phyloP scores from a whole-genome alignment of 2,113 vertebrate species.

The Emberiza fucata region DNA sequence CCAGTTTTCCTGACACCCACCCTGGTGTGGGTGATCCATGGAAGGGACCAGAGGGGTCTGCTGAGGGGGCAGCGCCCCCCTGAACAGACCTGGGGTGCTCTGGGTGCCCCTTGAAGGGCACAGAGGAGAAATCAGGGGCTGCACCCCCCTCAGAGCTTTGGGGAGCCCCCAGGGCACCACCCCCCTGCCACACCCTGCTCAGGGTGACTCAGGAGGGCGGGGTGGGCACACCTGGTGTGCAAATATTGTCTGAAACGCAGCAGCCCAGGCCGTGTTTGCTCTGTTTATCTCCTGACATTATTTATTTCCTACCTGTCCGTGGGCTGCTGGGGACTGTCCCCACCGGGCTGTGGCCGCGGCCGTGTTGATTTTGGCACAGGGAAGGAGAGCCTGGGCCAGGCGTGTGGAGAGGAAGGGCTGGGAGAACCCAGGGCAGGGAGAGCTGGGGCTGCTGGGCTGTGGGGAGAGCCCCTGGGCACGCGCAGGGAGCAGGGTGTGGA shows the following conservation, averaged over 20 bases:
- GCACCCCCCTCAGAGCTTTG: background rate
- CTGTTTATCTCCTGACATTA: slow-evolving; percentile 7
- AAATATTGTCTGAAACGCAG: background rate
- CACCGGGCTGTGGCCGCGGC: accelerated
- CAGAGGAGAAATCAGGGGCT: background rate
- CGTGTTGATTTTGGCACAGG: background rate
- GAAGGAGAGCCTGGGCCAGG: background rate
- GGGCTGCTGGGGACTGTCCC: background rate
- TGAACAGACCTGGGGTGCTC: accelerated
- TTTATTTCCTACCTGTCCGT: background rate
- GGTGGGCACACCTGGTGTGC: background rate
- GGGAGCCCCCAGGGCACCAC: background rate
- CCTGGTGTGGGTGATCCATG: background rate
- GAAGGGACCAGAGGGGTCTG: background rate
- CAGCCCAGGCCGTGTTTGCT: background rate
- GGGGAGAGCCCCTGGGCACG: accelerated
- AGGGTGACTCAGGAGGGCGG: background rate
- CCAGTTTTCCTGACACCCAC: background rate
- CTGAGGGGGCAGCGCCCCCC: background rate
- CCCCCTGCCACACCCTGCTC: background rate
- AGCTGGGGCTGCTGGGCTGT: background rate
- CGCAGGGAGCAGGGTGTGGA: background rate
- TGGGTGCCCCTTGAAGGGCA: accelerated
- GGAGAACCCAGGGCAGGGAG: background rate
- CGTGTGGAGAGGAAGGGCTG: background rate